Evolutionary conservation across 1,140 invertebrate genomes (phyloP).

Genomic region (Ylistrum balloti): DNA sequence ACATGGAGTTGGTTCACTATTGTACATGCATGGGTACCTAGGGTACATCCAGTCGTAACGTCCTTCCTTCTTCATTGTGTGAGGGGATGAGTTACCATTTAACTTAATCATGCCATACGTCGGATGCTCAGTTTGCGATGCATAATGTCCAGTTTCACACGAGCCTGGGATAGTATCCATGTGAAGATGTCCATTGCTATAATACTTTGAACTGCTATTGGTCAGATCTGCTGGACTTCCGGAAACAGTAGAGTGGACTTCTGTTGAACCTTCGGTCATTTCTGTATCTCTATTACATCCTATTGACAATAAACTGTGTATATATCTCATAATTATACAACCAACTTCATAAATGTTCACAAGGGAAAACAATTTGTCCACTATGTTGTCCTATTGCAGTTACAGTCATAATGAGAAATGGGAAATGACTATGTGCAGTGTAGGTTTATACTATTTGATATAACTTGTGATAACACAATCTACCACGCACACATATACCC

Average conservation of each 20-base stretch:
- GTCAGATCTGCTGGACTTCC: not conserved
- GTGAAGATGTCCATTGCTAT: not conserved
- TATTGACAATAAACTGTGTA: not conserved
- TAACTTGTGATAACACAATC: slow-evolving; percentile 27
- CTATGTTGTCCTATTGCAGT: not conserved
- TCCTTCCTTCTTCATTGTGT: not conserved
- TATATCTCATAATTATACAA: slow-evolving; percentile 2
- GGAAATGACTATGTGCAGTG: slow-evolving; percentile 8
- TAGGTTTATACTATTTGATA: slow-evolving; percentile 21
- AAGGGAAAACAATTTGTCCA: no score
- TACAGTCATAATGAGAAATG: slow-evolving; percentile 2
- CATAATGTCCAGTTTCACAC: slow-evolving; percentile 15
- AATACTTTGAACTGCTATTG: not conserved
- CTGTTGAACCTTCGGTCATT: not conserved
- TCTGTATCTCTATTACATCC: not conserved
- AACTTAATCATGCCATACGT: not conserved
- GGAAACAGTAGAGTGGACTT: not conserved
- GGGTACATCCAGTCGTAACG: not conserved
- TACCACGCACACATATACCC: not conserved
- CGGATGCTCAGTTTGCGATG: not conserved
- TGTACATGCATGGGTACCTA: not conserved
- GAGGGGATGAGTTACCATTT: not conserved
- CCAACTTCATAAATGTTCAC: not conserved
- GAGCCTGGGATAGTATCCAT: not conserved
- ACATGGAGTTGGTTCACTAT: not conserved